Percentiles rank a stretch among this genome's conserved stretches.
These are phyloP conservation scores for Acleris laterana DNA, from an alignment of 2,888 invertebrate species.

Conservation along the genomic window DNA sequence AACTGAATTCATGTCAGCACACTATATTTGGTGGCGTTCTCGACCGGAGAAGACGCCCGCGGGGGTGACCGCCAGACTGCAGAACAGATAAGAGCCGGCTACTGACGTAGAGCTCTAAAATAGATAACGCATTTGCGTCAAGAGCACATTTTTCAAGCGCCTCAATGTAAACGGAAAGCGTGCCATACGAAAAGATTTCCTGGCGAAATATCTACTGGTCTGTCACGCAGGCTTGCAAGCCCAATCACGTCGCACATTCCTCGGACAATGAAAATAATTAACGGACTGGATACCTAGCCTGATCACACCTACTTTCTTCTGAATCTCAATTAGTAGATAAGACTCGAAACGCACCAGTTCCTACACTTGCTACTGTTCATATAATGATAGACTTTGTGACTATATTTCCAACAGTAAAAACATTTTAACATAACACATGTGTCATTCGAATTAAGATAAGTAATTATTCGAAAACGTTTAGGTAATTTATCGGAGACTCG, in stretches of 20 bases:
- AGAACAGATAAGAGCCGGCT: constrained; percentile 72
- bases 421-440: constrained; percentile 8
- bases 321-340: constrained; percentile 17
- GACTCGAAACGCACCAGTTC: constrained; percentile 27
- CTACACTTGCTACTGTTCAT: constrained; percentile 9
- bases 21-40: constrained; percentile 29
- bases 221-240: constrained; percentile 21
- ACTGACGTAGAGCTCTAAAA: constrained; percentile 82
- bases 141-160: constrained; percentile 78
- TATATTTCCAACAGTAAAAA: not conserved
- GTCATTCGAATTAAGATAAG: constrained; percentile 17
- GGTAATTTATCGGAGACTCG: constrained; percentile 26
- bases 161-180: constrained; percentile 71
- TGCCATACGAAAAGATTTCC: constrained; percentile 73
- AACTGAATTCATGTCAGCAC: not conserved
- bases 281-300: constrained; percentile 8
- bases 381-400: constrained; percentile 10
- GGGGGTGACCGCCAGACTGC: constrained; percentile 76
- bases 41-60: constrained; percentile 47
- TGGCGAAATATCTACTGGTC: constrained; percentile 70
- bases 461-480: constrained; percentile 13
- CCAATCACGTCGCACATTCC: constrained; percentile 28
- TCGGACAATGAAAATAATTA: constrained; percentile 27
- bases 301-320: constrained; percentile 28
- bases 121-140: constrained; percentile 85